Evolutionary conservation across 2,113 vertebrate genomes (phyloP), one percentile per base, ranked within the genome.

Genomic region (Murina feae): DNA sequence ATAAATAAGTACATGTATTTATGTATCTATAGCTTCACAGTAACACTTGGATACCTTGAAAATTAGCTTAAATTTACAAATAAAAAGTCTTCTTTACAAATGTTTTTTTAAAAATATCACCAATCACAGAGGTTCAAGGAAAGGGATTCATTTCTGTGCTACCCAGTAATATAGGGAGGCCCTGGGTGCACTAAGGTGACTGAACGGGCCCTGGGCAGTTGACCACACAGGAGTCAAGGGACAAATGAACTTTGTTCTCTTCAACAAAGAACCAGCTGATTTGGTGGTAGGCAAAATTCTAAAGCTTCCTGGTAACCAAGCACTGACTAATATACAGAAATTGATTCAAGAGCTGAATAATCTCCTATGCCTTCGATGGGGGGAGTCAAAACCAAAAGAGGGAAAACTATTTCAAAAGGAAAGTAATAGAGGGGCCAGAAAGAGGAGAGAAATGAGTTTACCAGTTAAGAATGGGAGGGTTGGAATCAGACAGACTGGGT

Each of bases 61-160:
- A 94, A 92, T 76, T 78, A 72, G 23, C 25, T 58, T 66, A 92
- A 39, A 63, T 32, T 65, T 96, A 82, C 51, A 93, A 81, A 49
- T 65, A 65, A 79, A 79, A 91, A 55, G 20, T 1, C 53, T 91
- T 58, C 16, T 79, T 89, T 71, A 39, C 8, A 16, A 88, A 68
- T 18, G 1, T 5, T 35, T 39, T 82, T 82, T 89, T 32, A 44
- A 60, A 71, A 80, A 60, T 71, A 42, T 2, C 25, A 51, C 18
- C 51, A 60, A 11, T 8, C 71, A 80, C 35, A 44, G 32, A 72
- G 30, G 6, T 58, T 86, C 69, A 71, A 91, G 47, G n/a, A 85
- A 78, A 81, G 25, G 18, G 6, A 66, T 78, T 49, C 35, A 17
- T 49, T 23, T 37, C 17, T 23, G 2, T 42, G 20, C 47, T 74